phyloP scores from a whole-genome alignment of 1,140 invertebrate species.

The Pissodes strobi region DNA sequence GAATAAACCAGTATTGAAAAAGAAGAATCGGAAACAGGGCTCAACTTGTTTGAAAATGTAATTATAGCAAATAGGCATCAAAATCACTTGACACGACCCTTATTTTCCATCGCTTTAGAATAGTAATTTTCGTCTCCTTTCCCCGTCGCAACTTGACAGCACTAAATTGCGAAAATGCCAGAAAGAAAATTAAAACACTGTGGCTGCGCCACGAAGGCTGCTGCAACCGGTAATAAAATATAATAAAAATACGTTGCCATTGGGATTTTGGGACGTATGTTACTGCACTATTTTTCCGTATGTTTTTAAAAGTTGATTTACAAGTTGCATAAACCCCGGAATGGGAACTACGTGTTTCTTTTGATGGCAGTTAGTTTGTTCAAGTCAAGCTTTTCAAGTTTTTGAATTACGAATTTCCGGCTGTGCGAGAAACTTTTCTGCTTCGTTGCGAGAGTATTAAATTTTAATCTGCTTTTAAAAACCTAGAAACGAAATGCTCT shows the following conservation, averaged over 20 bases:
- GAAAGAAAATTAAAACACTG: conserved; percentile 32
- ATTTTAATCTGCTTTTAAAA: too few relatives aligned
- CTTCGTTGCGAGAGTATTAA: too few relatives aligned
- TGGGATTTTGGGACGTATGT: conserved; percentile 26
- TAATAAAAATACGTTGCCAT: conserved; percentile 34
- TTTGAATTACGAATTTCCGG: too few relatives aligned
- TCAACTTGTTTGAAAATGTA: too few relatives aligned
- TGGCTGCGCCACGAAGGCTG: conserved; percentile 7
- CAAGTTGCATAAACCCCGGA: conserved; percentile 3
- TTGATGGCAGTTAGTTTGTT: neutral
- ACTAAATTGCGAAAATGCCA: conserved; percentile 32
- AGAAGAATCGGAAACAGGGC: too few relatives aligned
- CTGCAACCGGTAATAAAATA: conserved; percentile 32
- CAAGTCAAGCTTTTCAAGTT: too few relatives aligned
- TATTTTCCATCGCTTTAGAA: conserved; percentile 2
- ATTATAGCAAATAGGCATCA: too few relatives aligned
- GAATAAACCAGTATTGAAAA: too few relatives aligned
- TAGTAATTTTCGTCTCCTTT: conserved; percentile 1
- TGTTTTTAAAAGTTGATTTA: conserved; percentile 22
- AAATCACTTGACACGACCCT: too few relatives aligned
- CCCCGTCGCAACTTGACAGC: conserved; percentile 16
- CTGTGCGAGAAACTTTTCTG: too few relatives aligned
- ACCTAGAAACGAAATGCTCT: too few relatives aligned
- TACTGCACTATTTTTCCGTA: conserved; percentile 4
- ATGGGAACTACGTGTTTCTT: neutral